Evolutionary conservation across 2,113 vertebrate genomes (phyloP).

Genomic region (Hemiprocne comata): DNA sequence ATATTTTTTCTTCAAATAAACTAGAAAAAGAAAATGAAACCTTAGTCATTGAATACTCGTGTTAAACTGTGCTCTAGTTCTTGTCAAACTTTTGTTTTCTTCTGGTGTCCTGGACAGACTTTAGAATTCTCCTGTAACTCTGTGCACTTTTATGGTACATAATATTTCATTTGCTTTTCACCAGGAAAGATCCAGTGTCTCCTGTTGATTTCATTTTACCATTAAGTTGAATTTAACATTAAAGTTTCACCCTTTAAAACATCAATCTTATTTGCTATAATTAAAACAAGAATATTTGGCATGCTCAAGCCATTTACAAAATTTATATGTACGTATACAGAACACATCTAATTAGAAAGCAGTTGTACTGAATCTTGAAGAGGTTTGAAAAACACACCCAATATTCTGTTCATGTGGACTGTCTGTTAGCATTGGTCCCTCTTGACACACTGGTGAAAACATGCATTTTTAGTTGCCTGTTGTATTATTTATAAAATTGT

Average conservation of each 20-base stretch:
- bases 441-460: neutral
- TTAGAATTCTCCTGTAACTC: neutral
- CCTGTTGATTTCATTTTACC: neutral
- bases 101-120: neutral
- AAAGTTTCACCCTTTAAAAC: slow-evolving; percentile 22
- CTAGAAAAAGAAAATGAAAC: neutral
- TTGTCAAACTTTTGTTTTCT: neutral
- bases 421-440: neutral
- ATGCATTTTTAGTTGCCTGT: neutral
- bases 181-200: neutral
- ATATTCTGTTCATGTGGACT: neutral
- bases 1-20: neutral
- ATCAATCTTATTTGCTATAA: slow-evolving; percentile 55
- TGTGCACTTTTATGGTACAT: neutral
- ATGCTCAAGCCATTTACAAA: slow-evolving; percentile 50
- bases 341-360: slow-evolving; percentile 54
- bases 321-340: slow-evolving; percentile 23
- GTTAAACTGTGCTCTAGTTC: neutral
- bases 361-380: neutral
- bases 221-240: slow-evolving; percentile 46
- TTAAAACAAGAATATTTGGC: slow-evolving; percentile 67
- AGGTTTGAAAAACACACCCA: slow-evolving; percentile 16
- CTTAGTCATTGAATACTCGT: neutral
- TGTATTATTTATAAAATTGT: neutral
- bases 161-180: neutral